Evolutionary conservation across 2,113 vertebrate species (phyloP).

Genomic region (Pteruthius melanotis): DNA sequence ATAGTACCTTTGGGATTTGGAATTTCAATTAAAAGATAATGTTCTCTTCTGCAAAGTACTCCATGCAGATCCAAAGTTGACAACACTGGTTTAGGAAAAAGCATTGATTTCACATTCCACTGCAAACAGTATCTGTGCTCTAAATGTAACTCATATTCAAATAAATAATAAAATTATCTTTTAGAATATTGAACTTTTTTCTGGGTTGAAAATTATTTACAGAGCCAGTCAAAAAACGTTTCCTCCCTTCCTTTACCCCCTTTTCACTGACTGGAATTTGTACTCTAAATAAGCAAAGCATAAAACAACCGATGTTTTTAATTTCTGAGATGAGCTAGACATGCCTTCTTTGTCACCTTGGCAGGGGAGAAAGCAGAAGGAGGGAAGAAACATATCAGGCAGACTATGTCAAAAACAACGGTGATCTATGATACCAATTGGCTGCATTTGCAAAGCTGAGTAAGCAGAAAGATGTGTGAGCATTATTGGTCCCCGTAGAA

Average conservation of each 20-base stretch:
- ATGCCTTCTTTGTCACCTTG: neutral
- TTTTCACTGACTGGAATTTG: neutral
- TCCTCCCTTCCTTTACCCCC: neutral
- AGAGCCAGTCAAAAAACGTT: neutral
- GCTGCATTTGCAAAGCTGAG: slow-evolving; percentile 16
- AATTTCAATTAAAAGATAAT: neutral
- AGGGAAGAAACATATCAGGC: neutral
- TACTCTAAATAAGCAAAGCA: neutral
- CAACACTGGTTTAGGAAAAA: neutral
- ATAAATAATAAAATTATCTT: neutral
- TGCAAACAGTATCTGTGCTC: neutral
- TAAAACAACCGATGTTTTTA: neutral
- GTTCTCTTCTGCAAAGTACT: neutral
- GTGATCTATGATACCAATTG: neutral
- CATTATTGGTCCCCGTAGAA: neutral
- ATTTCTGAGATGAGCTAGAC: neutral
- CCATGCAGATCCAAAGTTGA: neutral
- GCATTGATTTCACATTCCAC: neutral
- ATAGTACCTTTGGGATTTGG: neutral
- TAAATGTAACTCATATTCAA: neutral
- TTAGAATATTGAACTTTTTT: neutral
- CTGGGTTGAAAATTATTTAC: neutral
- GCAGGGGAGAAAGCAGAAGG: neutral
- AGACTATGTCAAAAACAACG: neutral
- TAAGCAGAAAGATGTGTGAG: slow-evolving; percentile 5